phyloP scores from a whole-genome alignment of 2,888 invertebrate species.

The Drosophila macrothrix region DNA sequence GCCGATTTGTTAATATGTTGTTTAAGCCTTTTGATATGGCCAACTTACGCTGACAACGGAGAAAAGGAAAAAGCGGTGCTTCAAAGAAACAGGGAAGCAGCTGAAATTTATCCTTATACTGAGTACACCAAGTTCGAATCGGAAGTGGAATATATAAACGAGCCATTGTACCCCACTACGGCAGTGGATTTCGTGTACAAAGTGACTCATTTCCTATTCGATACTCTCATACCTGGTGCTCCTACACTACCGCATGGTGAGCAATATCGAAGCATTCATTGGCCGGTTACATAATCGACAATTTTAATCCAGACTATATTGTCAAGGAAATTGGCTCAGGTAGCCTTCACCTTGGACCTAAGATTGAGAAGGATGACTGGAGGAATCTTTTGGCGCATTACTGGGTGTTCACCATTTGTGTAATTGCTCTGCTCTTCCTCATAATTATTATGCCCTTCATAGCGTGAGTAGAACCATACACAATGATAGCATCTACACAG shows the following conservation, averaged over 20 bases:
- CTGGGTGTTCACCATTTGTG: slow-evolving; percentile 84
- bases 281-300: not conserved
- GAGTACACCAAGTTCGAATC: slow-evolving; percentile 30
- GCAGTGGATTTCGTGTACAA: slow-evolving; percentile 56
- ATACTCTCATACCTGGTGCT: slow-evolving; percentile 31
- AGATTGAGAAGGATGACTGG: slow-evolving; percentile 85
- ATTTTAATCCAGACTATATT: slow-evolving; percentile 74
- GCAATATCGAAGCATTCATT: not conserved
- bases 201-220: slow-evolving; percentile 51
- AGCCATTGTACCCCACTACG: slow-evolving; percentile 6
- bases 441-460: slow-evolving; percentile 91
- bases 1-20: slow-evolving; percentile 53
- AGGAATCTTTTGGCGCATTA: slow-evolving; percentile 85
- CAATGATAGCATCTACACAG: no score
- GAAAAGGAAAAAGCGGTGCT: not conserved
- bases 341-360: slow-evolving; percentile 71
- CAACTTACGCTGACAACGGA: slow-evolving; percentile 24
- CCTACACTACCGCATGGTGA: slow-evolving; percentile 56
- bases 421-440: slow-evolving; percentile 88
- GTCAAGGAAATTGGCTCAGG: slow-evolving; percentile 63
- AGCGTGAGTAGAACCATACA: slow-evolving; percentile 86
- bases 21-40: slow-evolving; percentile 46
- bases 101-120: slow-evolving; percentile 1
- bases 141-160: slow-evolving; percentile 37
- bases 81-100: not conserved